These are phyloP conservation scores for Ophion costatus DNA, from an alignment of 2,888 invertebrate genomes.

Conservation along the genomic window DNA sequence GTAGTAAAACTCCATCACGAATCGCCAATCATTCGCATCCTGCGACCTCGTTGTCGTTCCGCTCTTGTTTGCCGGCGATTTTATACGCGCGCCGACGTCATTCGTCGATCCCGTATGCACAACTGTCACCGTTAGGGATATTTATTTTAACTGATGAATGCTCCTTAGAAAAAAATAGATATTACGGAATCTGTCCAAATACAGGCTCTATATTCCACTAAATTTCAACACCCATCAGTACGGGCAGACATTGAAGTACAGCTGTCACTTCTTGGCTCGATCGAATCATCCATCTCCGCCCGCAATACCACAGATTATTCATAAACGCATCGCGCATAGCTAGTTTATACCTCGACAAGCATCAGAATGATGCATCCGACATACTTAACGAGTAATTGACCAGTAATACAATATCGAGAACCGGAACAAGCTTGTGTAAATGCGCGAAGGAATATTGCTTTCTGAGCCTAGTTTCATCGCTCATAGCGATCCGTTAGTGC, in stretches of 20 bases:
- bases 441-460: neutral
- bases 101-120: neutral
- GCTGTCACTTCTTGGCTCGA: too few species aligned
- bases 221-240: too few species aligned
- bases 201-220: too few species aligned
- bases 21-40: slow-evolving; percentile 76
- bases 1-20: slow-evolving; percentile 55
- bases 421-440: slow-evolving; percentile 3
- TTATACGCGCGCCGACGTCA: slow-evolving; percentile 13
- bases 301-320: neutral
- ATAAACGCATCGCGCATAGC: neutral
- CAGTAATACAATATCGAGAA: slow-evolving; percentile 29
- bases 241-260: too few species aligned
- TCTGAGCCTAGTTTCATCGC: neutral
- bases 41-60: slow-evolving; percentile 73
- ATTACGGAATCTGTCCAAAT: slow-evolving; percentile 15
- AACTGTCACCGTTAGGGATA: neutral
- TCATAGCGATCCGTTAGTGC: slow-evolving; percentile 18
- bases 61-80: slow-evolving; percentile 53
- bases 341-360: neutral
- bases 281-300: too few species aligned
- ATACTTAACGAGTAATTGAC: slow-evolving; percentile 18
- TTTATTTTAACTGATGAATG: neutral
- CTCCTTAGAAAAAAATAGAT: slow-evolving; percentile 6
- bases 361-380: neutral